Evolutionary conservation across 2,797 vertebrate genomes (phyloP).

Genomic region (Rousettus madagascariensis): DNA sequence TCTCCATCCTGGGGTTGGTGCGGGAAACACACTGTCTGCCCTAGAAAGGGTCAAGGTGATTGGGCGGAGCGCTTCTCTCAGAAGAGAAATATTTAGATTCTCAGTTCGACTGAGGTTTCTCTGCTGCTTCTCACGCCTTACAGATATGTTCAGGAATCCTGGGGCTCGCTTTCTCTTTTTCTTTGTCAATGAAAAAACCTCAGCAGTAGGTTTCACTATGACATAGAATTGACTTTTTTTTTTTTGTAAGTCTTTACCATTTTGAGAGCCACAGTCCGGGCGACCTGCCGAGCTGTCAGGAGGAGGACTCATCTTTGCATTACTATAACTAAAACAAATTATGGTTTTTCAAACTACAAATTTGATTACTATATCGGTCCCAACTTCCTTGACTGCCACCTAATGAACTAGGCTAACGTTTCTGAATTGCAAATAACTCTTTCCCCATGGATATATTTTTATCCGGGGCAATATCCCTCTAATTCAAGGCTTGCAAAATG

Average conservation of each 20-base stretch:
- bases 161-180: neutral
- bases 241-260: neutral
- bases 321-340: neutral
- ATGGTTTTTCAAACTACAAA: neutral
- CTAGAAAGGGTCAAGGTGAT: neutral
- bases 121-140: neutral
- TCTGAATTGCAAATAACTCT: constrained; percentile 20
- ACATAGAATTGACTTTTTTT: neutral
- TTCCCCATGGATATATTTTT: neutral
- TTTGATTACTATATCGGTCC: neutral
- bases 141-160: too few species aligned
- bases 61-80: neutral
- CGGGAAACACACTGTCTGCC: neutral
- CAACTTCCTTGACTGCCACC: neutral
- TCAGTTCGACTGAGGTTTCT: neutral
- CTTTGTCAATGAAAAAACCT: neutral
- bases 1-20: neutral
- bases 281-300: neutral
- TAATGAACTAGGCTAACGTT: neutral
- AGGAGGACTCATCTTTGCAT: neutral
- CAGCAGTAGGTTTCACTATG: neutral
- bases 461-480: neutral
- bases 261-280: neutral
- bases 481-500: neutral
- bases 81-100: neutral